Percentiles rank a stretch among this genome's conserved stretches.
phyloP scores from a whole-genome alignment of 2,888 invertebrate species.

The Hemithea aestivaria region DNA sequence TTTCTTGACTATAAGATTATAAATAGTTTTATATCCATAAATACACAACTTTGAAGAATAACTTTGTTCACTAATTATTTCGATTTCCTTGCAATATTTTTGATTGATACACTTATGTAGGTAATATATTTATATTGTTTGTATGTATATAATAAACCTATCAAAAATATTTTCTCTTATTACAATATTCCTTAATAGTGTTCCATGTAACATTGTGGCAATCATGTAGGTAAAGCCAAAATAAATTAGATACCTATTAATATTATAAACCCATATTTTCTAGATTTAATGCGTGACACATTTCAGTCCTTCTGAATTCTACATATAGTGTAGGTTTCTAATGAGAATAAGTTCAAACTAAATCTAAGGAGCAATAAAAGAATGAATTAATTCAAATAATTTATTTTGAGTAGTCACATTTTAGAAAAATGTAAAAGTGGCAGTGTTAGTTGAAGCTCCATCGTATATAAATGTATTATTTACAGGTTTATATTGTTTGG shows the following conservation, averaged over 20 bases:
- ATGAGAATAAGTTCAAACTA: too few relatives aligned
- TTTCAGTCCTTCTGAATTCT: too few relatives aligned
- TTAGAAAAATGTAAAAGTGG: constrained; percentile 89
- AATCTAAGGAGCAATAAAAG: constrained; percentile 3
- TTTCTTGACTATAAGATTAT: constrained; percentile 63
- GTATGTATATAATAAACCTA: constrained; percentile 26
- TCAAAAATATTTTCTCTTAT: constrained; percentile 23
- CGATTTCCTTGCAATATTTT: constrained; percentile 31
- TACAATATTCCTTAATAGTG: too few relatives aligned
- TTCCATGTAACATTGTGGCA: too few relatives aligned
- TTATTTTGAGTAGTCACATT: constrained; percentile 29
- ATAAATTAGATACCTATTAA: too few relatives aligned
- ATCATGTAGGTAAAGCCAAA: too few relatives aligned
- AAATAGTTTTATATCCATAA: constrained; percentile 64
- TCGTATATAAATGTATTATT: constrained; percentile 98
- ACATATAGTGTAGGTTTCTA: too few relatives aligned
- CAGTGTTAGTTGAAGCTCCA: constrained; percentile 92
- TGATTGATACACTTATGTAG: constrained; percentile 26
- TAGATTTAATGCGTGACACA: too few relatives aligned
- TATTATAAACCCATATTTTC: too few relatives aligned
- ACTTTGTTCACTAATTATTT: constrained; percentile 45
- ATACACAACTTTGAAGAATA: constrained; percentile 75
- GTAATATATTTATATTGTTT: constrained; percentile 31
- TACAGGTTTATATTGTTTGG: constrained; percentile 96
- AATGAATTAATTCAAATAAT: constrained; percentile 26